Base-by-base conservation (phyloP, 2,797 vertebrate species). In the Enteromius argenteus region DNA sequence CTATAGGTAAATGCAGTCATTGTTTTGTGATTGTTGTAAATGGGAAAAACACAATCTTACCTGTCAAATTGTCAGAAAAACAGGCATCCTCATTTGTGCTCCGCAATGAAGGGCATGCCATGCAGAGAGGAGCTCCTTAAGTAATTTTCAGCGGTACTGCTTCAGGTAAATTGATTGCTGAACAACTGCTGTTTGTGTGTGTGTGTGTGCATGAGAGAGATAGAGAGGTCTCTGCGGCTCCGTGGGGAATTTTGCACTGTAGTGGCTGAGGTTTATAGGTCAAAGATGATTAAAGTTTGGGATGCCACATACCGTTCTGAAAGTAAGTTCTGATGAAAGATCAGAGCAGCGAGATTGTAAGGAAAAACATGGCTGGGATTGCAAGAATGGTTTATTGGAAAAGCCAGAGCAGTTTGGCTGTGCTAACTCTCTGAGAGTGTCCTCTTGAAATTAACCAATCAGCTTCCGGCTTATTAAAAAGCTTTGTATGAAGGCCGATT, bases 271-370 rank as follows among this genome's bases (percentile, higher is more conserved):
- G 74, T 78, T 84, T 84, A 78, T 62, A 68, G 78, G 79, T 74
- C 84, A 85, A 75, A 75, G 46, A 85, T 80, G 84, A 85, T 76
- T 80, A 85, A 75, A 68, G 69, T 80, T 85, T 32, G 67, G 32
- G 42, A 62, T 73, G 76, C 68, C 56, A 32, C 46, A 67, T 44
- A 80, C 68, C 62, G 69, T 35, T 68, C 60, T 68, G 46, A 19
- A 9, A 44, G 60, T 67, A 68, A 46, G 37, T 84, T 84, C 64
- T 71, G 82, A 78, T 78, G 84, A 75, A 81, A 51, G 71, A 81
- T 80, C 49, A 80, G 58, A 74, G 56, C 58, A 49, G 83, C 1
- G 4, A 72, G 67, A 79, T 84, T 72, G 56, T 72, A 76, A 13
- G 51, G 49, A 32, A 68, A 83, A 68, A 23, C 39, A 30, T 44